A percentile compares a stretch with the other conserved stretches of the same genome.
phyloP scores from a whole-genome alignment of 2,888 invertebrate species.

The Thyatira batis region DNA sequence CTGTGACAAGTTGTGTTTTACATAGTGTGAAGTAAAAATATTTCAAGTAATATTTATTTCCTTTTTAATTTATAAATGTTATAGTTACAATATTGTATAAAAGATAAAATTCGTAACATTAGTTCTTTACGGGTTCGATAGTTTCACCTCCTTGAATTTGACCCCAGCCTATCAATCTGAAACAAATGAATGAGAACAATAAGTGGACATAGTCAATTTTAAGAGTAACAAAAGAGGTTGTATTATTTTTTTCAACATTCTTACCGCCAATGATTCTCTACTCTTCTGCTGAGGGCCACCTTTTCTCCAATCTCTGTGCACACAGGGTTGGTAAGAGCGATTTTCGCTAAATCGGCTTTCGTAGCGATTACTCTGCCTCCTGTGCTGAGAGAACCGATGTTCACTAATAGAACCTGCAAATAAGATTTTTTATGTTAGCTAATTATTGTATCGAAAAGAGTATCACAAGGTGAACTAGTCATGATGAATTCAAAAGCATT shows the following conservation, averaged over 20 bases:
- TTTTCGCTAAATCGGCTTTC: constrained; percentile 98
- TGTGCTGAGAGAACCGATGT: constrained; percentile 99
- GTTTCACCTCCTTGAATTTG: constrained; percentile 98
- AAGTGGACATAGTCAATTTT: not conserved
- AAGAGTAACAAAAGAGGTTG: not conserved
- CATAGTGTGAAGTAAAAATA: constrained; percentile 13
- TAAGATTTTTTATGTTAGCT: constrained; percentile 5
- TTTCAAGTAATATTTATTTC: constrained; percentile 34
- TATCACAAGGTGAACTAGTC: too few species aligned
- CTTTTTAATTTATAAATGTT: constrained; percentile 36
- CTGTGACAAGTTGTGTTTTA: not conserved
- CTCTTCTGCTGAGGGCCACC: constrained; percentile 98
- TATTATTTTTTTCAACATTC: constrained; percentile 23
- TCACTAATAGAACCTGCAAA: constrained; percentile 92
- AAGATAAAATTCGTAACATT: constrained; percentile 59
- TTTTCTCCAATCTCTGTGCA: constrained; percentile 99
- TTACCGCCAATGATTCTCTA: constrained; percentile 99
- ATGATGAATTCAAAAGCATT: not conserved
- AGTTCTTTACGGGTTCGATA: constrained; percentile 90
- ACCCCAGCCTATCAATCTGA: constrained; percentile 99
- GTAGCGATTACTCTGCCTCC: constrained; percentile 98
- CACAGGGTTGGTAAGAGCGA: constrained; percentile 97
- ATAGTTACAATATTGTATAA: constrained; percentile 54
- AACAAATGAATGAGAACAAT: constrained; percentile 40
- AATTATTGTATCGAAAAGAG: not conserved